Base-by-base conservation (phyloP, 1,140 invertebrate genomes). In the Drosophila serrata region DNA sequence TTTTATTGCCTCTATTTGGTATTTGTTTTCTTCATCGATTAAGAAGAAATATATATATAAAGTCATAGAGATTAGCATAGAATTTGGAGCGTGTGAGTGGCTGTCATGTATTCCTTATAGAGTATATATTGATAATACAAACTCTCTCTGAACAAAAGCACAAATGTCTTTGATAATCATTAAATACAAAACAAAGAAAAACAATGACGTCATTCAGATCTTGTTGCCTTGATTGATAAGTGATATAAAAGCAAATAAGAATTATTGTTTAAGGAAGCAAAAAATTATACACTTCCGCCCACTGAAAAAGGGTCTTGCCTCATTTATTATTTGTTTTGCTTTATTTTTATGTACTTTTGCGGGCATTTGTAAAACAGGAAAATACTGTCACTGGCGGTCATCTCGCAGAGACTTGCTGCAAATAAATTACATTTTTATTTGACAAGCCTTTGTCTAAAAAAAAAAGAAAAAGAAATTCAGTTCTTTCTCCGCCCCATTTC, bases 401-500 rank as follows among this genome's bases (percentile, higher is more conserved):
- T 57, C 27, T 48, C 24, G 19, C 9, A 24, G 22, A 51, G 45
- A 27, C 45, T 57, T 31, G 51, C 42, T 22, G 42, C 15, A 49
- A 72, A 73, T 73, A 73, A 73, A 73, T 73, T 73, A 73, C 29
- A 73, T 59, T 72, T 55, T 73, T 40, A 72, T 70, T 59, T 70
- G 51, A 70, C 51, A 51, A 13, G 42, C 51, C 67, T 72, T 72
- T 72, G 65, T 72, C n/a, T 56, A 56, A 56, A 24, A 49, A 62
- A 61, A 24, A 64, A 29, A 61, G 40, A 56, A 24, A 49, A 62
- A 61, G 33, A 64, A 29, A 61, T 24, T 40, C 59, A 67, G 22
- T 33, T 37, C 24, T 35, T 69, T 13, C 22, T 43, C 24, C 9
- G 59, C 19, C 17, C 17, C 59, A 55, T 24, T 37, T 37, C 35